Conservation (phyloP, 2,888 invertebrate genomes). For the Dynastes maya region DNA sequence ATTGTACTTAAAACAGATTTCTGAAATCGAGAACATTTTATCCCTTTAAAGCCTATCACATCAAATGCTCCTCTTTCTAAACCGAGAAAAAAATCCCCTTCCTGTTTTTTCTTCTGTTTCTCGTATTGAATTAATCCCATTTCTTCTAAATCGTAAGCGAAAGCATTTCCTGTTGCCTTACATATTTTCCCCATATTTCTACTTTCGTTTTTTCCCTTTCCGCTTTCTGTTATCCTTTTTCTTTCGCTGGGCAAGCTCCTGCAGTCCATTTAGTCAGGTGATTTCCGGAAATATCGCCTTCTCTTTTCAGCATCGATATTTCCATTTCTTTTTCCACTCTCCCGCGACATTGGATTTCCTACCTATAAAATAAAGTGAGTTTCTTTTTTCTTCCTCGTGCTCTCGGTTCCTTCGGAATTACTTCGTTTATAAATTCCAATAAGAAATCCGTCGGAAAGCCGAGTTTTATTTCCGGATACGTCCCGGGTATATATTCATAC, state of each 20-base stretch:
- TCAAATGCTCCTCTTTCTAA: no score
- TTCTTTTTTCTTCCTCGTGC: conserved; percentile 49
- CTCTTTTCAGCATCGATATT: neutral
- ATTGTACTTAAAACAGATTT: no score
- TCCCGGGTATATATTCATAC: conserved; percentile 41
- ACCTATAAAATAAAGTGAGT: conserved; percentile 64
- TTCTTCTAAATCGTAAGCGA: conserved; percentile 3
- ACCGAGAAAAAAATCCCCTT: neutral
- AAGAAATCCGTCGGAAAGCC: conserved; percentile 59
- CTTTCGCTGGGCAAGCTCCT: conserved; percentile 15
- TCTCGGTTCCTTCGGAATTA: conserved; percentile 60
- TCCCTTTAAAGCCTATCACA: no score
- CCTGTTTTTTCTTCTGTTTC: conserved; percentile 15
- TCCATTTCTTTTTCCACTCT: conserved; percentile 54
- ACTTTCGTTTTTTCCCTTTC: conserved; percentile 2
- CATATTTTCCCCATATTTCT: conserved; percentile 6
- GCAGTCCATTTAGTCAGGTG: conserved; percentile 36
- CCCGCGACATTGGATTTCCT: conserved; percentile 49
- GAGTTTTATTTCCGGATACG: conserved; percentile 59
- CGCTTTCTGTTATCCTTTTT: neutral
- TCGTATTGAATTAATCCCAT: conserved; percentile 25
- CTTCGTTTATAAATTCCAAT: conserved; percentile 65
- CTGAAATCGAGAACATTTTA: no score
- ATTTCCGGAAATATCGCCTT: conserved; percentile 22
- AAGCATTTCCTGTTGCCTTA: neutral